A percentile compares a stretch with the other conserved stretches of the same genome.
Conservation (phyloP, 2,888 invertebrate species). For the Callyntrura guangdongensis region DNA sequence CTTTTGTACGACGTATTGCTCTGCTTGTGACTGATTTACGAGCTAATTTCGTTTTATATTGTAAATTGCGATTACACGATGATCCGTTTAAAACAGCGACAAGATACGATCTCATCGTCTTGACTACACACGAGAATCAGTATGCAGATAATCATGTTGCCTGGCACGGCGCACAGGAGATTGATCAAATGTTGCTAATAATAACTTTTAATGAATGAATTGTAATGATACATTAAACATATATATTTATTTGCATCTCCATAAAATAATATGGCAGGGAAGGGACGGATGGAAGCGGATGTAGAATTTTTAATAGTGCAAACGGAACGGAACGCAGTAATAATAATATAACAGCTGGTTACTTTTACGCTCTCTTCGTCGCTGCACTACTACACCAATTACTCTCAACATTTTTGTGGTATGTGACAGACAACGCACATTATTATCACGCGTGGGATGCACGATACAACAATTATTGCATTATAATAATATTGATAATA, state of each 20-base stretch:
- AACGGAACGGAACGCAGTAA: not conserved
- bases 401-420: not conserved
- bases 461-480: not conserved
- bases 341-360: too few relatives aligned
- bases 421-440: not conserved
- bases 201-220: slow-evolving; percentile 36
- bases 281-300: slow-evolving; percentile 27
- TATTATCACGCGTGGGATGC: slow-evolving; percentile 34
- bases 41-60: slow-evolving; percentile 30
- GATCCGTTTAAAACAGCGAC: not conserved
- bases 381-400: not conserved
- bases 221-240: not conserved
- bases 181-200: slow-evolving; percentile 44
- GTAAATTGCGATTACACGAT: not conserved
- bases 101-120: not conserved
- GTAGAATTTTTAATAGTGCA: slow-evolving; percentile 1
- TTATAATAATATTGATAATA: too few relatives aligned
- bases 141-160: too few relatives aligned
- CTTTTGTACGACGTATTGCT: not conserved
- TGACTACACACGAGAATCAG: not conserved
- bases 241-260: not conserved
- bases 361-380: not conserved
- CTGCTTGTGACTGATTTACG: slow-evolving; percentile 33
- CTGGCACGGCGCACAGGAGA: not conserved
- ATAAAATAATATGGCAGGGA: not conserved